Percentiles rank a stretch among this genome's conserved stretches.
Evolutionary conservation across 2,113 vertebrate species (phyloP).

Genomic region (Rhabdornis inornatus): DNA sequence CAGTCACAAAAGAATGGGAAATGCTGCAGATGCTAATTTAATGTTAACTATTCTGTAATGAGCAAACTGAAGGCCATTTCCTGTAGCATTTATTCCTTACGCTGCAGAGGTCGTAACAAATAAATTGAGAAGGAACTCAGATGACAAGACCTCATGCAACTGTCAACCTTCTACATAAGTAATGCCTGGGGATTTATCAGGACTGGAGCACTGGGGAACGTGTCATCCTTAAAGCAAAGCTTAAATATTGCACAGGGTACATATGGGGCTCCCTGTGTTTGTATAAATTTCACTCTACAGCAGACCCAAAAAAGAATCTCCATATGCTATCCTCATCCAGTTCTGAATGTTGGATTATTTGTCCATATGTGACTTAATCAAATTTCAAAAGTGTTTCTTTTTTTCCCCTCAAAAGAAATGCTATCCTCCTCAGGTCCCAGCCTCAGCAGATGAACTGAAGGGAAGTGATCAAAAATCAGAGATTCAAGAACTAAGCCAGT

Average conservation of each 20-base stretch:
- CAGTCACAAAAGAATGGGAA: neutral
- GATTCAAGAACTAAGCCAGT: neutral
- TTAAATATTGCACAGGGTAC: neutral
- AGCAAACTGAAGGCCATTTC: neutral
- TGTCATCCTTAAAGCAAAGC: neutral
- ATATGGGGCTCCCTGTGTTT: neutral
- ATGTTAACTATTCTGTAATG: neutral
- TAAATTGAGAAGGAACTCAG: neutral
- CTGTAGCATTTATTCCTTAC: neutral
- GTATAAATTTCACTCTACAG: neutral
- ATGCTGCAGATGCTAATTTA: neutral
- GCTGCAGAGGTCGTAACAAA: neutral
- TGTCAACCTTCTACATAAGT: neutral
- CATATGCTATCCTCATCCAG: neutral
- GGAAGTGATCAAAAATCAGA: neutral
- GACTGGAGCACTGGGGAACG: neutral
- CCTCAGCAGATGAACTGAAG: neutral
- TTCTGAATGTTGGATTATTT: neutral
- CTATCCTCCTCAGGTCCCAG: neutral
- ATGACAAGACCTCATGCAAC: neutral
- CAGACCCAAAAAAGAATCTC: neutral
- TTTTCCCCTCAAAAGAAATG: neutral
- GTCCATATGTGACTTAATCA: slow-evolving; percentile 5
- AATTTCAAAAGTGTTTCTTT: neutral
- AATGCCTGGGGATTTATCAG: neutral